Base-by-base conservation (phyloP, 2,113 vertebrate species). In the Polypterus bichir region DNA sequence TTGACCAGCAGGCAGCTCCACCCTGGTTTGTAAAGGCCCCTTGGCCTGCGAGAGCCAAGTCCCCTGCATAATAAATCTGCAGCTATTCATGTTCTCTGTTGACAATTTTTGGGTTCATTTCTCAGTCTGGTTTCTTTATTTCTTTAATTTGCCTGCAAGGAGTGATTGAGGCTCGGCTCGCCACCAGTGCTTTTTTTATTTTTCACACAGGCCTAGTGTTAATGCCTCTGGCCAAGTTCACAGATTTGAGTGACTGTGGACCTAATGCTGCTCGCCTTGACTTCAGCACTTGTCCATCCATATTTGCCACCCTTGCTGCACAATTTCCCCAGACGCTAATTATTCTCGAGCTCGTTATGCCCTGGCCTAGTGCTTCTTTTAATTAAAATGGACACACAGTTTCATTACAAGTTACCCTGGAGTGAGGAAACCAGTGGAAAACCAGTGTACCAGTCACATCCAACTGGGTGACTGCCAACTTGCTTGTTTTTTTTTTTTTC, bases 271-370 rank as follows among this genome's bases (percentile, higher is more conserved):
- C 84, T 77, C 89, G 90, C 89, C 89, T 91, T 77, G 81, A 89
- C 92, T 90, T 87, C 91, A 91, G 88, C 88, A 87, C 88, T 92
- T 92, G 91, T 92, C 90, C 89, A 82, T 91, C 87, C 85, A 89
- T 82, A 95, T 94, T 94, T 93, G 88, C 84, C 81, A 79, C 82
- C 81, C 78, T 74, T 80, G 77, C 81, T 88, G 86, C 84, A 88
- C 86, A 88, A 86, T 83, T 83, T 83, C 75, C 73, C 55, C 78
- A 77, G 76, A 82, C 83, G 81, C 74, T 86, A 86, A 86, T 88
- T 86, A 88, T 85, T 83, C 83, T 79, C 84, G 81, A 82, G 80
- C 83, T 84, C 76, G 74, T 86, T 85, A 83, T 78, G 81, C 73
- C 78, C 68, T 68, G 9, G 76, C 78, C 49, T 46, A 57, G 74